Evolutionary conservation across 2,888 invertebrate species (phyloP).

Genomic region (Brachyptera risi): DNA sequence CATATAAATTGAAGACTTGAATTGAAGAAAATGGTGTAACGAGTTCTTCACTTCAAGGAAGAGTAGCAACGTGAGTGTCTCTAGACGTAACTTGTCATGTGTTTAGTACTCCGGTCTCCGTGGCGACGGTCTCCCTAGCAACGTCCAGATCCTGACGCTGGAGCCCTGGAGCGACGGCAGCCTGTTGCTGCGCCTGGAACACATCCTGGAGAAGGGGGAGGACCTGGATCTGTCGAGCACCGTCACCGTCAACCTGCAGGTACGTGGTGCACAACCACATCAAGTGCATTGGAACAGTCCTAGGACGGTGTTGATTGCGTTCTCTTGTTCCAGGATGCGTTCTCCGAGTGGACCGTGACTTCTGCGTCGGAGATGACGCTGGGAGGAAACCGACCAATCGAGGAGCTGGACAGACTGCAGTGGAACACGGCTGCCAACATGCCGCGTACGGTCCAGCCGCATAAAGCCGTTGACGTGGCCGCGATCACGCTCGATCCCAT

Average conservation of each 20-base stretch:
- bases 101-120: too few species aligned
- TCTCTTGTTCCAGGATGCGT: slow-evolving; percentile 45
- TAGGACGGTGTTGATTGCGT: too few species aligned
- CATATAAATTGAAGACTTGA: too few species aligned
- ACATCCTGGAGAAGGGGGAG: slow-evolving; percentile 64
- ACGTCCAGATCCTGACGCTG: slow-evolving; percentile 70
- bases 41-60: too few species aligned
- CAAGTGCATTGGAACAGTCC: too few species aligned
- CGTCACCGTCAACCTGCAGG: too few species aligned
- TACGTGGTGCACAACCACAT: too few species aligned
- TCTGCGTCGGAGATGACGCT: slow-evolving; percentile 49
- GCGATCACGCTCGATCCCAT: slow-evolving; percentile 59
- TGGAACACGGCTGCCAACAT: slow-evolving; percentile 47
- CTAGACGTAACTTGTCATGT: too few species aligned
- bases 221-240: too few species aligned
- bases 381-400: slow-evolving; percentile 52
- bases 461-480: slow-evolving; percentile 6
- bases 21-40: too few species aligned
- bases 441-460: too few species aligned
- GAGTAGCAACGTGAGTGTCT: too few species aligned
- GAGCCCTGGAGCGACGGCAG: slow-evolving; percentile 66
- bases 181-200: slow-evolving; percentile 70
- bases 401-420: slow-evolving; percentile 50
- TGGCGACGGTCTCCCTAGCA: slow-evolving; percentile 53
- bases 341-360: slow-evolving; percentile 42